phyloP scores from a whole-genome alignment of 2,797 vertebrate genomes.

The Strix occidentalis region DNA sequence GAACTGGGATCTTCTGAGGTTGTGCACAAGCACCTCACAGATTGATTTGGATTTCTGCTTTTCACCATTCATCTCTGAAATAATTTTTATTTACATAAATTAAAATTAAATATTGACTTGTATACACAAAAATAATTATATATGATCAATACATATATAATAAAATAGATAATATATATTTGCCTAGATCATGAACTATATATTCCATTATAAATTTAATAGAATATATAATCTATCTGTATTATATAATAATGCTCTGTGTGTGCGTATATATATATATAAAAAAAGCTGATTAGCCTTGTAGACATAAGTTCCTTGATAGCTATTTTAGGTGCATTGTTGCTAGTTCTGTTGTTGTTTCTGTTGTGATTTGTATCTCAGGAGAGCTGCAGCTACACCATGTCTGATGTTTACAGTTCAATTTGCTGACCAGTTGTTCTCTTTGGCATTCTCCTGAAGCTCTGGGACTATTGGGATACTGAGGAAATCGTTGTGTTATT shows the following conservation, averaged over 20 bases:
- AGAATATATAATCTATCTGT: background rate
- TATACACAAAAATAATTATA: background rate
- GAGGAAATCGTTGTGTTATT: background rate
- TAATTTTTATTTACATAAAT: background rate
- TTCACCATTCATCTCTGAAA: background rate
- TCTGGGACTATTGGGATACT: background rate
- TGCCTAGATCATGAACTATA: background rate
- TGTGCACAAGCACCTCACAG: background rate
- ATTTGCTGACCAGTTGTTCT: background rate
- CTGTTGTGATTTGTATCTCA: background rate
- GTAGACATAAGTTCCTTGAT: background rate
- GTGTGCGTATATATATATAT: fast-evolving
- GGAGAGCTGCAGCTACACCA: background rate
- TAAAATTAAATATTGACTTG: background rate
- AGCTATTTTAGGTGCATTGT: background rate
- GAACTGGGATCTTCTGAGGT: background rate
- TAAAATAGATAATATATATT: background rate
- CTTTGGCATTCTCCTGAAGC: background rate
- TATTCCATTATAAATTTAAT: background rate
- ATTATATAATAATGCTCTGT: background rate
- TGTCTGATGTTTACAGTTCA: background rate
- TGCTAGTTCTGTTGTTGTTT: background rate
- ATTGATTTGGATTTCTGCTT: background rate
- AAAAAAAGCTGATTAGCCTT: background rate
- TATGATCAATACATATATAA: background rate